phyloP scores from a whole-genome alignment of 1,140 invertebrate genomes.

The Luehdorfia chinensis region DNA sequence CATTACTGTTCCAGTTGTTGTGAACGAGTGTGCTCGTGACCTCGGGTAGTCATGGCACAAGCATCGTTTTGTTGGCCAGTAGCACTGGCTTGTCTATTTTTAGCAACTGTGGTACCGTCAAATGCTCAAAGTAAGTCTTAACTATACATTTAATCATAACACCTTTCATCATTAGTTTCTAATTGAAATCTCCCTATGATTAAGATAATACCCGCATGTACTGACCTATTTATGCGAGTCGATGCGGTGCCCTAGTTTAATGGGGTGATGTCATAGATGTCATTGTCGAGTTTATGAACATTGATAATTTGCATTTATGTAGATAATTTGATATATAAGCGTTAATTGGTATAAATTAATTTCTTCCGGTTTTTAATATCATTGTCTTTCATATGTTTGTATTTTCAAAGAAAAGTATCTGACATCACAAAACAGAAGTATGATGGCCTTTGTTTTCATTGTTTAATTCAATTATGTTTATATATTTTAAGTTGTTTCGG shows the following conservation, averaged over 20 bases:
- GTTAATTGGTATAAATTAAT: not conserved
- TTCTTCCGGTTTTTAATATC: not conserved
- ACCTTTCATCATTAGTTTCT: too few relatives aligned
- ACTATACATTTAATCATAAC: too few relatives aligned
- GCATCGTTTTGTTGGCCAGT: slow-evolving; percentile 30
- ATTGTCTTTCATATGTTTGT: too few relatives aligned
- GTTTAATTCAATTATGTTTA: slow-evolving; percentile 6
- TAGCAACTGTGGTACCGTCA: slow-evolving; percentile 42
- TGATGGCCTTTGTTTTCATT: slow-evolving; percentile 5
- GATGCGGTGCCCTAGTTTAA: slow-evolving; percentile 6
- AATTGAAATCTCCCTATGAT: not conserved
- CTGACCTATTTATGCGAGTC: slow-evolving; percentile 8
- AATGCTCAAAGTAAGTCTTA: slow-evolving; percentile 49
- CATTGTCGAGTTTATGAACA: not conserved
- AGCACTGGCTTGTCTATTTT: slow-evolving; percentile 46
- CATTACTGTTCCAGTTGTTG: slow-evolving; percentile 11
- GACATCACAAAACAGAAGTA: too few relatives aligned
- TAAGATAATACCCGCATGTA: not conserved
- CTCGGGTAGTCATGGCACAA: slow-evolving; percentile 24
- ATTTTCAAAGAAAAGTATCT: too few relatives aligned
- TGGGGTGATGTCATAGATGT: slow-evolving; percentile 11
- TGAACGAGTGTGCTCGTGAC: not conserved
- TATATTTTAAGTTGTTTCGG: too few relatives aligned
- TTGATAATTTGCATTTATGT: slow-evolving; percentile 1
- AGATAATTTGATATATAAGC: not conserved